Conservation (phyloP, 2,113 vertebrate species). For the Gallinago undulata region DNA sequence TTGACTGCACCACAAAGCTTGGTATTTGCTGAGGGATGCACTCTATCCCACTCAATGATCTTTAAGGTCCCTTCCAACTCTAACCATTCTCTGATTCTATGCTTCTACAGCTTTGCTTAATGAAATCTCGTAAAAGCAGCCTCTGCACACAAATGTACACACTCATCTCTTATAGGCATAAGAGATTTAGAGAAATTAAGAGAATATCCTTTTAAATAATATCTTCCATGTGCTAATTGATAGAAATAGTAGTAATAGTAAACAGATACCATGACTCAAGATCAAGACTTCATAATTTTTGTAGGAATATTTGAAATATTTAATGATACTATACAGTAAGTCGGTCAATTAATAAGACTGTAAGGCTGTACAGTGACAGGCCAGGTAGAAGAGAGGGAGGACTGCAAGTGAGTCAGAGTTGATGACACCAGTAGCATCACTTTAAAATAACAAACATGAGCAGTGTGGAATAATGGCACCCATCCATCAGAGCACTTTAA, state of each 20-base stretch:
- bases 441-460: background rate
- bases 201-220: background rate
- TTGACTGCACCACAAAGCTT: too few relatives aligned
- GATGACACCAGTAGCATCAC: accelerated
- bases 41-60: too few relatives aligned
- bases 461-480: background rate
- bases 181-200: background rate
- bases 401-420: background rate
- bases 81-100: too few relatives aligned
- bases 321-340: background rate
- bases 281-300: background rate
- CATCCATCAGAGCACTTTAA: background rate
- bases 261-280: background rate
- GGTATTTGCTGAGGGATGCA: too few relatives aligned
- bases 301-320: background rate
- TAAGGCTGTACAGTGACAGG: background rate
- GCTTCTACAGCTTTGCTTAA: background rate
- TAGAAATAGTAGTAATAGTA: background rate
- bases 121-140: background rate
- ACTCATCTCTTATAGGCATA: background rate
- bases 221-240: background rate
- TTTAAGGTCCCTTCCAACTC: too few relatives aligned
- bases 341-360: background rate
- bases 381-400: background rate
- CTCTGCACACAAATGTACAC: background rate